Evolutionary conservation across 2,888 invertebrate species (phyloP), one percentile per base, ranked within the genome.

Genomic region (Dendrolimus pini): DNA sequence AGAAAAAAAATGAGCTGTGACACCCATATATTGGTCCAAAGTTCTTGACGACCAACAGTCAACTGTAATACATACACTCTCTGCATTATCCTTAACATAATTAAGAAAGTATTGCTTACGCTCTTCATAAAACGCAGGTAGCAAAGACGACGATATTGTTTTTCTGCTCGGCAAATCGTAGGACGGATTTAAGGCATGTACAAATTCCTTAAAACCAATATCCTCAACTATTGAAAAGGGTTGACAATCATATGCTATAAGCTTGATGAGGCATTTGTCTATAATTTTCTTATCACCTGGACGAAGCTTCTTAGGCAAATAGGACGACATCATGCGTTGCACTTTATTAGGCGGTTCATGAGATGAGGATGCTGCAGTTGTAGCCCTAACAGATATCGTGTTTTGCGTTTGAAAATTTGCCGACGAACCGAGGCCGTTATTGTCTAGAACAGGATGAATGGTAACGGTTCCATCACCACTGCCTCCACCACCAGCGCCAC

Each of bases 141-240:
- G 52, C 52, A 61, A 30, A 18, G 58, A 54, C 30, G 61, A 61
- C 14, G 14, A 14, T 53, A 61, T 41, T n/a, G 59, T 61, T 53
- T n/a, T 56, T 41, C 61, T 59, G 57, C 55, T 57, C 55, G 61
- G 61, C 13, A 59, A 59, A 54, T 56, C 57, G 54, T 61, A 59
- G 54, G 54, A 57, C 14, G 61, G 57, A 59, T 61, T 61, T 54
- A 59, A 55, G 52, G 59, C 59, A 54, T 59, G 57, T 52, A 59
- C 57, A 59, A 61, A 61, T 53, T 59, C 57, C 52, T 30, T 61
- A 41, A 61, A 61, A 54, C 61, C 59, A 55, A 52, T 56, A 61
- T 61, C 57, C 53, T 61, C 54, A 14, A 59, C 59, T 9, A 57
- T 59, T 41, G 47, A 47, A 56, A 59, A 59, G 13, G 56, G 56